Percentiles rank a stretch among this genome's conserved stretches.
These are phyloP conservation scores for Taxidea taxus DNA, from an alignment of 2,113 vertebrate species.

Conservation along the genomic window DNA sequence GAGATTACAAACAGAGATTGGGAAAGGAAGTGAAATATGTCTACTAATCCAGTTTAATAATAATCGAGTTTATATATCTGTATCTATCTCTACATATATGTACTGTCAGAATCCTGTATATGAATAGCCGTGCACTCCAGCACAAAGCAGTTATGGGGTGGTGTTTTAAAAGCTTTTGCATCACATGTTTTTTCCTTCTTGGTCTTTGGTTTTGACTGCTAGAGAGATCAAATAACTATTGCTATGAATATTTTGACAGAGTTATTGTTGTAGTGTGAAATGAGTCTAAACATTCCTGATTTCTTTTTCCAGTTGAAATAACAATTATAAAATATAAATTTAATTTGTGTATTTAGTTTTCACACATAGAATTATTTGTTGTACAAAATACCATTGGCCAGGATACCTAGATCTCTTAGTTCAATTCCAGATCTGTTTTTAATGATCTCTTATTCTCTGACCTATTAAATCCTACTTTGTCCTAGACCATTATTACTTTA, in stretches of 20 bases:
- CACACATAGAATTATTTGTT: neutral
- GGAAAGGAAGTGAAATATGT: neutral
- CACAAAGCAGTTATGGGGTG: neutral
- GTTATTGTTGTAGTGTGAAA: neutral
- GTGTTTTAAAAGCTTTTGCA: neutral
- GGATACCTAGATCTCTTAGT: neutral
- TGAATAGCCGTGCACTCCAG: neutral
- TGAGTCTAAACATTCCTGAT: neutral
- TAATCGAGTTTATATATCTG: neutral
- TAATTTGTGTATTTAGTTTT: neutral
- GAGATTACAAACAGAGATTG: neutral
- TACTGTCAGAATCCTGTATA: neutral
- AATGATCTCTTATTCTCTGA: neutral
- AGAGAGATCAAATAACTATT: neutral
- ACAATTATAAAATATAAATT: neutral
- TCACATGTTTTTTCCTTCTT: neutral
- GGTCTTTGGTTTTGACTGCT: neutral
- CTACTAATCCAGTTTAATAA: neutral
- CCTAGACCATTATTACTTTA: neutral
- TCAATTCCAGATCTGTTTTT: neutral
- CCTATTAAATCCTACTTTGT: neutral
- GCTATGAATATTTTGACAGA: neutral
- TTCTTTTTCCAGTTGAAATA: neutral
- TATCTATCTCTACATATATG: neutral
- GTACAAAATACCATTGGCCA: neutral